Evolutionary conservation across 1,140 invertebrate genomes (phyloP).

Genomic region (Hycleus phaleratus): DNA sequence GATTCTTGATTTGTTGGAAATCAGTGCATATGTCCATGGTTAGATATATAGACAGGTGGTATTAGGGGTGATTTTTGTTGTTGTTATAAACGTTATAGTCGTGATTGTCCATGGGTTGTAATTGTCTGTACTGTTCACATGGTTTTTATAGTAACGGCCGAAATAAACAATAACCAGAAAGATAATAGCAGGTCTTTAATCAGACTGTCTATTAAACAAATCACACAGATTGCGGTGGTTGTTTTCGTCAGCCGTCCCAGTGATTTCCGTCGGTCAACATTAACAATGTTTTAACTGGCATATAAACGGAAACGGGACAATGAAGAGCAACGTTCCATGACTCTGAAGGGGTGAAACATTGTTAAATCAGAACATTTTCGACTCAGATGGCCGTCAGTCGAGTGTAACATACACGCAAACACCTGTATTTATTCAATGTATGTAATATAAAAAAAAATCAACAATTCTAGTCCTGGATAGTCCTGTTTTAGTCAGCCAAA

Average conservation of each 20-base stretch:
- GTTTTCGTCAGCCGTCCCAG: slow-evolving; percentile 20
- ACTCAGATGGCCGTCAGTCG: slow-evolving; percentile 10
- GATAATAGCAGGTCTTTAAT: slow-evolving; percentile 12
- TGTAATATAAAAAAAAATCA: no score
- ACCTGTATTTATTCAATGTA: background rate
- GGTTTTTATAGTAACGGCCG: slow-evolving; percentile 6
- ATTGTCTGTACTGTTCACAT: slow-evolving; percentile 1
- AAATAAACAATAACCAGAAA: slow-evolving; percentile 8
- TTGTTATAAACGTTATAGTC: no score
- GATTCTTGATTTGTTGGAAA: no score
- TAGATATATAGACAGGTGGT: no score
- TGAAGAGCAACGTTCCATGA: slow-evolving; percentile 14
- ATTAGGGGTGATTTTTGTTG: no score
- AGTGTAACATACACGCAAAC: slow-evolving; percentile 9
- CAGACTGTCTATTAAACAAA: slow-evolving; percentile 8
- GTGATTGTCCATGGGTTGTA: background rate
- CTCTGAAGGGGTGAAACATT: slow-evolving; percentile 12
- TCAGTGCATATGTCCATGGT: background rate
- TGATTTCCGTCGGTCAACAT: slow-evolving; percentile 21
- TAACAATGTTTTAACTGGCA: slow-evolving; percentile 22
- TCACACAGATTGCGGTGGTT: slow-evolving; percentile 9
- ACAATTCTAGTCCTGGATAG: slow-evolving; percentile 1
- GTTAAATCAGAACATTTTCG: slow-evolving; percentile 11
- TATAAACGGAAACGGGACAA: slow-evolving; percentile 22
- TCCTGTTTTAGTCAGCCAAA: slow-evolving; percentile 1